Percentiles rank a stretch among this genome's conserved stretches.
Conservation (phyloP, 2,113 vertebrate genomes). For the Periophthalmus modestus region DNA sequence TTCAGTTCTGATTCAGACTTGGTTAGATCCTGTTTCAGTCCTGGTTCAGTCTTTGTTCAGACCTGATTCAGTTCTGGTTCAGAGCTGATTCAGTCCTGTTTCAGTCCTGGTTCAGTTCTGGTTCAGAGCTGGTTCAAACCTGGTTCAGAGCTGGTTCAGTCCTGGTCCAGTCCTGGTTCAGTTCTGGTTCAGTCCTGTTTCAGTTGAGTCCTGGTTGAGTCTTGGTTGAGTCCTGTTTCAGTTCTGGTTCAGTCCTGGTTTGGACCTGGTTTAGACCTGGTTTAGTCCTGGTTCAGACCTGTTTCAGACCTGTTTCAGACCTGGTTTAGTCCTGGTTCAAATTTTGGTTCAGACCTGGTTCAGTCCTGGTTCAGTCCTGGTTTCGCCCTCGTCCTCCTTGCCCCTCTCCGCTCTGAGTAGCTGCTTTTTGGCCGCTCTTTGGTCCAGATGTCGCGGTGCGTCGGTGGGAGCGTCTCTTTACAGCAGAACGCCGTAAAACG, state of each 20-base stretch:
- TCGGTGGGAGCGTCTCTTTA: background rate
- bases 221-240: background rate
- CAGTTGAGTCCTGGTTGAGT: background rate
- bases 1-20: background rate
- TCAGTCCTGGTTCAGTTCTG: background rate
- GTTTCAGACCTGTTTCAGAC: background rate
- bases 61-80: background rate
- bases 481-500: background rate
- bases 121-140: no score
- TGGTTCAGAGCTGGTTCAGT: background rate
- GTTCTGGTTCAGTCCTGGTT: background rate
- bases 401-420: background rate
- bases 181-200: background rate
- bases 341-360: background rate
- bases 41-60: background rate
- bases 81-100: background rate
- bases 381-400: background rate
- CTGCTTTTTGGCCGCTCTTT: background rate
- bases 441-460: constrained; percentile 2
- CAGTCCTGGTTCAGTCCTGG: background rate
- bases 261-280: background rate
- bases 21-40: background rate
- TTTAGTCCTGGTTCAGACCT: background rate
- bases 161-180: background rate
- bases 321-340: background rate